These are phyloP conservation scores for Ectemnius lituratus DNA, from an alignment of 2,888 invertebrate species.

Conservation along the genomic window DNA sequence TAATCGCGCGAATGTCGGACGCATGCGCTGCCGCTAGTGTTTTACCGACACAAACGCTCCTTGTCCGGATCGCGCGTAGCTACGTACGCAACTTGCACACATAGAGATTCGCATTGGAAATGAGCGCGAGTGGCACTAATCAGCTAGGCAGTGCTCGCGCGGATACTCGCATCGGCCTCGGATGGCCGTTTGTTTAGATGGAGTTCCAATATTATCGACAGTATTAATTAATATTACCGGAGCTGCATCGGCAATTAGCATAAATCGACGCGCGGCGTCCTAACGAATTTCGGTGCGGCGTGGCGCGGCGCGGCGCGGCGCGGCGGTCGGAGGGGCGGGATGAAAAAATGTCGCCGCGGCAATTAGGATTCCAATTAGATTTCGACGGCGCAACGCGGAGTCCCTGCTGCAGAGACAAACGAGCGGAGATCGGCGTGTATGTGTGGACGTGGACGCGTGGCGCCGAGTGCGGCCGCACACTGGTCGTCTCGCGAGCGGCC, in stretches of 20 bases:
- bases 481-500: slow-evolving; percentile 12
- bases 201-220: slow-evolving; percentile 73
- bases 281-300: slow-evolving; percentile 37
- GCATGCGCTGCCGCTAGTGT: not conserved
- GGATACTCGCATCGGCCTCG: slow-evolving; percentile 59
- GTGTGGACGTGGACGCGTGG: slow-evolving; percentile 5
- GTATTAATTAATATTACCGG: slow-evolving; percentile 68
- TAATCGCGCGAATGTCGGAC: not conserved
- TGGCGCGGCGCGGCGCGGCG: slow-evolving; percentile 18
- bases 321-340: slow-evolving; percentile 4
- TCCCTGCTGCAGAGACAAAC: too few species aligned
- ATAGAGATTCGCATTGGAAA: too few species aligned
- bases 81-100: not conserved
- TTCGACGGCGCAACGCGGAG: slow-evolving; percentile 20
- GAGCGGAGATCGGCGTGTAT: too few species aligned
- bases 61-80: not conserved
- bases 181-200: slow-evolving; percentile 73
- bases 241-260: slow-evolving; percentile 51
- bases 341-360: slow-evolving; percentile 35
- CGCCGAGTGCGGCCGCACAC: slow-evolving; percentile 27
- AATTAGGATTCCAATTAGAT: slow-evolving; percentile 55
- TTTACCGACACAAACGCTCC: not conserved
- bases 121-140: not conserved
- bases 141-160: slow-evolving; percentile 54
- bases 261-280: slow-evolving; percentile 47